These are phyloP conservation scores for Habrosyne pyritoides DNA, from an alignment of 2,888 invertebrate genomes.

Conservation along the genomic window DNA sequence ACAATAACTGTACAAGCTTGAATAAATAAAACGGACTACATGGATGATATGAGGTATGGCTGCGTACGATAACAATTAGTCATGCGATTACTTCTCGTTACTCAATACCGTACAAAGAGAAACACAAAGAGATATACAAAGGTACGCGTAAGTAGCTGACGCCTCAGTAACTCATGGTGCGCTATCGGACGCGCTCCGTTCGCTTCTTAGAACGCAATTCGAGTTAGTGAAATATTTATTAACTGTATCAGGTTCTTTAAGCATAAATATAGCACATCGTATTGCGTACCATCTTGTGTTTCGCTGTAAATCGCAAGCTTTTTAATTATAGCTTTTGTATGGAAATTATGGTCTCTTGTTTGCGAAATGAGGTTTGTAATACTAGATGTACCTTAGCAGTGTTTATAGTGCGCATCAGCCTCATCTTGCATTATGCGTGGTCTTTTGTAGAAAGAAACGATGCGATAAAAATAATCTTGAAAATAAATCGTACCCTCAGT, in stretches of 20 bases:
- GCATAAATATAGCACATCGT: conserved; percentile 52
- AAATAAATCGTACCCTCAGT: no score
- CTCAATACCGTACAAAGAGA: conserved; percentile 31
- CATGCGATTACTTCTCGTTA: conserved; percentile 70
- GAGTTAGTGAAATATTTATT: conserved; percentile 75
- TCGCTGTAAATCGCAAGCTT: conserved; percentile 47
- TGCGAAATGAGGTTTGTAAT: conserved; percentile 26
- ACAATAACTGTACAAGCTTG: neutral
- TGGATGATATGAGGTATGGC: conserved; percentile 53
- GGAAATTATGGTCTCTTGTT: conserved; percentile 32
- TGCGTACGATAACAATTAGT: conserved; percentile 62
- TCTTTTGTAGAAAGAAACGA: neutral
- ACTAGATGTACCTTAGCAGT: conserved; percentile 16
- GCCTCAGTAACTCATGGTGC: conserved; percentile 58
- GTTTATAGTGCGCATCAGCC: neutral
- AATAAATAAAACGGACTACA: conserved; percentile 35
- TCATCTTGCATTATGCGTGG: neutral
- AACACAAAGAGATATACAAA: conserved; percentile 47
- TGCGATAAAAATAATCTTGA: no score
- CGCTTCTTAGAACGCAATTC: conserved; percentile 74
- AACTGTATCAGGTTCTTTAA: conserved; percentile 70
- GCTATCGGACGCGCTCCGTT: conserved; percentile 50
- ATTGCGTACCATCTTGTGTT: conserved; percentile 50
- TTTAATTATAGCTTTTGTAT: conserved; percentile 54
- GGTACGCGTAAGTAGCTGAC: conserved; percentile 58